Conservation (phyloP, 2,888 invertebrate genomes). For the Nemotelus nigrinus region DNA sequence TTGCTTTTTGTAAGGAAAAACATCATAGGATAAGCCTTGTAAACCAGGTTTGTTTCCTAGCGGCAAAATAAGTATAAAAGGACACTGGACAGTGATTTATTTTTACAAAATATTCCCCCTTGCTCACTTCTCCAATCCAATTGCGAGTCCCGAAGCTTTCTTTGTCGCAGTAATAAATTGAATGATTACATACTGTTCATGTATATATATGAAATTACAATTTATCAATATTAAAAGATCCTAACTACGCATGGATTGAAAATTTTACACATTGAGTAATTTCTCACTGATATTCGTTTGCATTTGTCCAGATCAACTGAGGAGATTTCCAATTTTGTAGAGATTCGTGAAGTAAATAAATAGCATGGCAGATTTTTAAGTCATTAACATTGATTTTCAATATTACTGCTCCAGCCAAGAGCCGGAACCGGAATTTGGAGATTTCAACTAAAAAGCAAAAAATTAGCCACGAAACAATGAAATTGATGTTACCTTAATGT, state of each 20-base stretch:
- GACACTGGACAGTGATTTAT: conserved; percentile 13
- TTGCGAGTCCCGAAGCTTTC: too few relatives aligned
- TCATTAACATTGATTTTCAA: conserved; percentile 26
- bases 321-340: not conserved
- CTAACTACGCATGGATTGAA: conserved; percentile 50
- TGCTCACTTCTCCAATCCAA: too few relatives aligned
- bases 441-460: conserved; percentile 66
- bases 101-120: too few relatives aligned
- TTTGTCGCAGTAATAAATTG: conserved; percentile 1
- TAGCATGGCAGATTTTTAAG: conserved; percentile 34
- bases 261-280: conserved; percentile 46
- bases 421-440: conserved; percentile 78
- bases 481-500: conserved; percentile 75
- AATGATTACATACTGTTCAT: conserved; percentile 21
- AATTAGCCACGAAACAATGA: not conserved
- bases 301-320: conserved; percentile 12
- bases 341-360: conserved; percentile 27
- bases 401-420: conserved; percentile 84
- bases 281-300: not conserved
- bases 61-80: not conserved
- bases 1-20: conserved; percentile 2
- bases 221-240: conserved; percentile 50
- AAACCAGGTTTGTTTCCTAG: not conserved
- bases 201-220: conserved; percentile 41
- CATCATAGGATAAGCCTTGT: not conserved